phyloP scores from a whole-genome alignment of 2,888 invertebrate genomes.

The Dryobotodes eremita region DNA sequence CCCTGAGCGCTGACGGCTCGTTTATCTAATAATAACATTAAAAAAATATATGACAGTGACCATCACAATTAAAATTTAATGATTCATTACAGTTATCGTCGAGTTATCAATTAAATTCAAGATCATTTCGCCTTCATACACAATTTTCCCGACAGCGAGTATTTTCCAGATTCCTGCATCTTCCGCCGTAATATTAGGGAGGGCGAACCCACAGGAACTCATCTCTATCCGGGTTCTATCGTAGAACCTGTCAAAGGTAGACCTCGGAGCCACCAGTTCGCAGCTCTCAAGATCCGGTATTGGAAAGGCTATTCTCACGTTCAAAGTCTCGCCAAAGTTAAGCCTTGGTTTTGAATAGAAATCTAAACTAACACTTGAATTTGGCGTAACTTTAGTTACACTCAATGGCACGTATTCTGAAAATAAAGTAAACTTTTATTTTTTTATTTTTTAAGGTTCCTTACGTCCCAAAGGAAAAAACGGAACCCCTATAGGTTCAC shows the following conservation, averaged over 20 bases:
- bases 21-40: background rate
- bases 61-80: constrained; percentile 20
- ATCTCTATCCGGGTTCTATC: constrained; percentile 68
- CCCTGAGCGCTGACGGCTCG: too few relatives aligned
- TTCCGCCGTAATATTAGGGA: constrained; percentile 76
- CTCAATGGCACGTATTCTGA: constrained; percentile 75
- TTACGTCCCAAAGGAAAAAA: too few relatives aligned
- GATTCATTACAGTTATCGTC: background rate
- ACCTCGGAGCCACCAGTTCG: constrained; percentile 76
- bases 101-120: constrained; percentile 60
- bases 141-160: constrained; percentile 79
- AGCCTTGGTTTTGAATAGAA: constrained; percentile 40
- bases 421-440: constrained; percentile 54
- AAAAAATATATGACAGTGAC: background rate
- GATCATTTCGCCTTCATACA: constrained; percentile 72
- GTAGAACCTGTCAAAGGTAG: constrained; percentile 79
- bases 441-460: background rate
- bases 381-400: constrained; percentile 27
- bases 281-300: constrained; percentile 77
- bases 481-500: too few relatives aligned
- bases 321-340: constrained; percentile 73
- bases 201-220: constrained; percentile 75
- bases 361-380: background rate
- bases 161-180: constrained; percentile 83
- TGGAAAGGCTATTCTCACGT: constrained; percentile 77